A percentile compares a stretch with the other conserved stretches of the same genome.
These are phyloP conservation scores for Takifugu bimaculatus DNA, from an alignment of 2,113 vertebrate species.

Conservation along the genomic window DNA sequence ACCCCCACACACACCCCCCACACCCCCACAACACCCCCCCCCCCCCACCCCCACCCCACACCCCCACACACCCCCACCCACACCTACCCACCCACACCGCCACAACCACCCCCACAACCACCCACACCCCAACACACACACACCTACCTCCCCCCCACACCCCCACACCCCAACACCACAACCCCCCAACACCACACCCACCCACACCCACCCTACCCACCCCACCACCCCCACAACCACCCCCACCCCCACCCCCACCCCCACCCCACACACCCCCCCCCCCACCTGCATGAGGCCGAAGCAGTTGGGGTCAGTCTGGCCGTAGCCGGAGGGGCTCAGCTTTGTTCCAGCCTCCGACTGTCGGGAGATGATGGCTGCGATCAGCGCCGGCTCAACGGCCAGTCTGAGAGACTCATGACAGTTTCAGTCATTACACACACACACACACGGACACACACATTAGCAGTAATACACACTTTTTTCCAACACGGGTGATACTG, in stretches of 20 bases:
- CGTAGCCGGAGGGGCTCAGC: background rate
- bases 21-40: no score
- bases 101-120: no score
- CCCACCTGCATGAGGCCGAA: slow-evolving; percentile 32
- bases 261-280: background rate
- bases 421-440: background rate
- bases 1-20: no score
- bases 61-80: no score
- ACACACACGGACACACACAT: background rate
- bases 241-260: background rate
- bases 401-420: background rate
- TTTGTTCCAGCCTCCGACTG: slow-evolving; percentile 8
- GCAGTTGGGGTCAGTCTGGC: fast-evolving
- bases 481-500: fast-evolving
- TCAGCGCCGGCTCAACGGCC: background rate
- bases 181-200: no score
- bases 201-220: no score
- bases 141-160: no score
- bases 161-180: no score
- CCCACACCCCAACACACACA: no score
- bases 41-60: no score
- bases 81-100: no score
- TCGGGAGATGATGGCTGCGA: slow-evolving; percentile 27
- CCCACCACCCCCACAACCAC: no score
- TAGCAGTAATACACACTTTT: background rate